These are phyloP conservation scores for Prorops nasuta DNA, from an alignment of 1,140 invertebrate species.

Conservation along the genomic window DNA sequence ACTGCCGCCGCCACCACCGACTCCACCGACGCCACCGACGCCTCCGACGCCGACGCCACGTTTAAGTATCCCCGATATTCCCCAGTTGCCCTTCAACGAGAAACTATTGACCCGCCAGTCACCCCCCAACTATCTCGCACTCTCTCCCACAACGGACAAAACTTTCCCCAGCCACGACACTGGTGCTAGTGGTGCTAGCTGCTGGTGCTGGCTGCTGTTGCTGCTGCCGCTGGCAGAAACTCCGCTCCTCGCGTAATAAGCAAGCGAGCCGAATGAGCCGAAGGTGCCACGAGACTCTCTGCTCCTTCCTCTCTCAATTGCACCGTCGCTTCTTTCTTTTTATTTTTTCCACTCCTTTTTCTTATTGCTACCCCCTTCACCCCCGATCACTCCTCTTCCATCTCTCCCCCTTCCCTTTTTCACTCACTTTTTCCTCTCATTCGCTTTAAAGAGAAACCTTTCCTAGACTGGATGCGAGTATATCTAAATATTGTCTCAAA, in stretches of 20 bases:
- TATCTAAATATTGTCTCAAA: too few relatives aligned
- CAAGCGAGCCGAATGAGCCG: conserved; percentile 23
- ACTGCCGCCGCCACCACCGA: too few relatives aligned
- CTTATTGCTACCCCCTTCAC: background rate
- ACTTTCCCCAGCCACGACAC: background rate
- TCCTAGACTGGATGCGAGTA: too few relatives aligned
- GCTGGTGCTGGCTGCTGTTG: background rate
- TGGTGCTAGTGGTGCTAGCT: background rate
- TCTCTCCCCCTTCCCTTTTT: background rate
- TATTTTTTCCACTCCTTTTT: conserved; percentile 4
- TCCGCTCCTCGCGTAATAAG: conserved; percentile 32
- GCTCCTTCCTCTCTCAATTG: conserved; percentile 10
- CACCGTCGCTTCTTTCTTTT: conserved; percentile 3
- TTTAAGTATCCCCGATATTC: conserved; percentile 37
- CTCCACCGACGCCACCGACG: too few relatives aligned
- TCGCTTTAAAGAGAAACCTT: background rate
- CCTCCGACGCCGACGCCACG: conserved; percentile 35
- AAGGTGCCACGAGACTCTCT: conserved; percentile 28
- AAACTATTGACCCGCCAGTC: conserved; percentile 15
- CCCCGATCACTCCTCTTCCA: background rate
- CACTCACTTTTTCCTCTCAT: background rate
- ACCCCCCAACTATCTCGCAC: background rate
- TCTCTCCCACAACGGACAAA: background rate
- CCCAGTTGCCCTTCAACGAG: conserved; percentile 7
- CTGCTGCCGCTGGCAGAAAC: too few relatives aligned